Base-by-base conservation (phyloP, 2,888 invertebrate genomes). In the Hirtodrosophila histrioides region DNA sequence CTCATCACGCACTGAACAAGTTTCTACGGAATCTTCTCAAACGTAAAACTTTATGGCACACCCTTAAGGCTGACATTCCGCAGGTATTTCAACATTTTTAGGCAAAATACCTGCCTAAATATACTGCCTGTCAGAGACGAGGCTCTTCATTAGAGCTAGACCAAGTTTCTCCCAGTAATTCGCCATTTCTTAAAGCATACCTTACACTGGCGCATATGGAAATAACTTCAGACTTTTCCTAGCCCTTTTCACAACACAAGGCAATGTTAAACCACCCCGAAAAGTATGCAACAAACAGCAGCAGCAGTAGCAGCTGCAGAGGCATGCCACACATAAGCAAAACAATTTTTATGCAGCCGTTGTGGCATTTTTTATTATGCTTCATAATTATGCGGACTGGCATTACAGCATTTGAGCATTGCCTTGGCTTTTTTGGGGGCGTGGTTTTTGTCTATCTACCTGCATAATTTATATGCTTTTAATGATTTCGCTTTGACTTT, bases 401-500 rank as follows among this genome's bases (percentile, higher is more conserved):
- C 17, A 17, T 17, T 17, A 17, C 17, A 17, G 27, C 44, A 40
- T 50, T 55, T 37, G 17, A 33, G 44, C 48, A 45, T 49, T 57
- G 39, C 35, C 39, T 12, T 24, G 23, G 24, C 12, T 36, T n/a
- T 53, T 4, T 3, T 10, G 43, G 35, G 45, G 46, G 68, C 43
- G 51, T 46, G 60, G 39, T 29, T 9, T 31, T 9, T 33, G 31
- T 44, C 41, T 17, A 29, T 41, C 58, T 45, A 29, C 37, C n/a
- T 82, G 78, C 82, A 83, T 83, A 86, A 86, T 84, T 86, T 74
- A 83, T 86, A 86, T 84, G 74, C 64, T 84, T 83, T 84, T 83
- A 86, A 83, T 84, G 85, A 84, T 81, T 82, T 77, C 60, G 48
- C 69, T 61, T 68, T 43, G 64, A 70, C 66, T 69, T 65, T 57